Conservation (phyloP, 2,888 invertebrate genomes). For the Leptopilina drosophilae region DNA sequence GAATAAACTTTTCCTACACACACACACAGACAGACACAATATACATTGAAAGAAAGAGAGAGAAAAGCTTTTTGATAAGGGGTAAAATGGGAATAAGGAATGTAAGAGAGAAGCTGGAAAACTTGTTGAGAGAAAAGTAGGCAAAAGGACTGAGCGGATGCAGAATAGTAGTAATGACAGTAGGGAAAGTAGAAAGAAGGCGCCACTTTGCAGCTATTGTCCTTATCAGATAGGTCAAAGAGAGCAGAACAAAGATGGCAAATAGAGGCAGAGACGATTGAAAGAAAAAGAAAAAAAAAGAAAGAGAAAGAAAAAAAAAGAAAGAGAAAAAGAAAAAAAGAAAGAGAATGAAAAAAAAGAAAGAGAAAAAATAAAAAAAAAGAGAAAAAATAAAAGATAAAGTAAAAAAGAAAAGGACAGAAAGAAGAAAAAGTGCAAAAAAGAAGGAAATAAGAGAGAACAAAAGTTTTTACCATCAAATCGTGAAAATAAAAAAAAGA, state of each 20-base stretch:
- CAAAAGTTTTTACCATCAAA: conserved; percentile 36
- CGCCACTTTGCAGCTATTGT: conserved; percentile 66
- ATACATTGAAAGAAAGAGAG: background rate
- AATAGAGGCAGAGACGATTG: conserved; percentile 50
- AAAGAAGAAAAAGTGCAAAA: background rate
- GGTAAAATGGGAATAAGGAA: conserved; percentile 46
- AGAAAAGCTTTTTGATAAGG: conserved; percentile 41
- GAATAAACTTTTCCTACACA: background rate
- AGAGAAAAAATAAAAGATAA: conserved; percentile 47
- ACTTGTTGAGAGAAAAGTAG: conserved; percentile 40
- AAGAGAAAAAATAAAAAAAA: conserved; percentile 10
- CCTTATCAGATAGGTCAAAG: conserved; percentile 58
- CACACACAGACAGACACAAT: background rate
- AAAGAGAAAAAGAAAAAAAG: conserved; percentile 38
- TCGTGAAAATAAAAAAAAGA: background rate
- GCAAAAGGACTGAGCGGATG: conserved; percentile 42
- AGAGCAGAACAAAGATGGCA: conserved; percentile 41
- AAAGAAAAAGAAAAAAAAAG: conserved; percentile 4
- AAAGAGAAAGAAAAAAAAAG: background rate
- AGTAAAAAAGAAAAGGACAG: background rate
- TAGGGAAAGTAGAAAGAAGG: conserved; percentile 57
- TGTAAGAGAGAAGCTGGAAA: conserved; percentile 1
- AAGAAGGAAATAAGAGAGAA: conserved; percentile 22
- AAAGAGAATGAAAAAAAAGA: conserved; percentile 2
- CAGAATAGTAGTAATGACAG: conserved; percentile 46